Percentiles rank a stretch among this genome's conserved stretches.
Evolutionary conservation across 2,888 invertebrate genomes (phyloP).

Genomic region (Cephus runcator): DNA sequence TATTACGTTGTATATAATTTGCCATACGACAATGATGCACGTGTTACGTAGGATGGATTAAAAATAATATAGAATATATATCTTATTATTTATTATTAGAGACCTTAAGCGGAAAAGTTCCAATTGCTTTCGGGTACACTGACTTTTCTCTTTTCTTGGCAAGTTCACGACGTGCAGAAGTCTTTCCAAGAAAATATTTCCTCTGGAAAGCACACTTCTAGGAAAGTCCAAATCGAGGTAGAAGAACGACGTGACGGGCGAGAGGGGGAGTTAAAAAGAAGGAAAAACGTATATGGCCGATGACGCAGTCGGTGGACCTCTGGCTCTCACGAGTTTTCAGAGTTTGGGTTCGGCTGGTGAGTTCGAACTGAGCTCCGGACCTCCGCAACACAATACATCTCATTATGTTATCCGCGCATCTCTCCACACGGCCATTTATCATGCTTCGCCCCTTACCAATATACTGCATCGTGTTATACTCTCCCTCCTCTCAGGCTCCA

Average conservation of each 20-base stretch:
- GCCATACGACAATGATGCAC: too few species aligned
- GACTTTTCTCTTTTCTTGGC: neutral
- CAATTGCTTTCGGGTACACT: neutral
- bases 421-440: conserved; percentile 55
- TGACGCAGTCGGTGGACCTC: conserved; percentile 1
- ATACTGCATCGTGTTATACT: conserved; percentile 35
- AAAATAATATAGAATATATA: neutral
- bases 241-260: neutral
- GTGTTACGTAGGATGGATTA: neutral
- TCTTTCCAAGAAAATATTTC: neutral
- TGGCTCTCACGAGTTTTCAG: conserved; percentile 4
- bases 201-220: neutral
- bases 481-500: conserved; percentile 10
- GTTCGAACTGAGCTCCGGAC: conserved; percentile 13
- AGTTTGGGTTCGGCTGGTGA: conserved; percentile 6
- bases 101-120: neutral
- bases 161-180: neutral
- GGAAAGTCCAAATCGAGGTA: neutral
- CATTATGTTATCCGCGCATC: conserved; percentile 62
- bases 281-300: conserved; percentile 2
- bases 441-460: conserved; percentile 41
- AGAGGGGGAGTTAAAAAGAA: conserved; percentile 1
- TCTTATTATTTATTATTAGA: neutral
- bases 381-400: conserved; percentile 54
- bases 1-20: too few species aligned